Base-by-base conservation (phyloP, 2,113 vertebrate species). In the Oncorhynchus kisutch region DNA sequence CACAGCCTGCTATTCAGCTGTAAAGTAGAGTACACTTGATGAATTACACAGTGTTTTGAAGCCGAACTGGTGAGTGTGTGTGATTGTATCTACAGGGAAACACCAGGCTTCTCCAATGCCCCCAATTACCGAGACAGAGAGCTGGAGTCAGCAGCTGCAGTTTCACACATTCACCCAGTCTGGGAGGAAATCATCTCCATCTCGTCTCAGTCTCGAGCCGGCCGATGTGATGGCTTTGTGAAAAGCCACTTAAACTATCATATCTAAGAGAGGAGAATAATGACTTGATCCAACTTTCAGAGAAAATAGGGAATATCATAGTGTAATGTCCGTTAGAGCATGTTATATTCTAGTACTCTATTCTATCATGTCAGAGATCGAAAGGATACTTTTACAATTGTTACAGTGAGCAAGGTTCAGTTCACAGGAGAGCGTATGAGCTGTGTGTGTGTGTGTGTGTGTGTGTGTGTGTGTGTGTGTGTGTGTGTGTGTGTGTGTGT, bases 181-280 rank as follows among this genome's bases (percentile, higher is more conserved):
- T 84, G 78, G 51, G 78, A 89, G 85, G 70, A 88, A 89, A 91
- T 89, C 75, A 82, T 80, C 59, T 70, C 68, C 73, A 68, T 84
- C 81, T 81, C 34, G 51, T 22, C 73, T 69, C 77, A 70, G 75
- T 70, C 83, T 70, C 57, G 8, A 84, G 78, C 81, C 39, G 67
- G 12, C 25, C 2, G 0, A 67, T 57, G 74, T 70, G 9, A 34
- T 57, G 48, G 65, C 84, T 85, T 78, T 74, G 22, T 72, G 81
- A 80, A 81, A 81, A 85, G 83, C 78, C 83, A 85, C 83, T 90
- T 84, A 85, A 89, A 85, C 82, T 70, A 87, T 90, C 81, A 84
- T 81, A 82, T 83, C 74, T 75, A 72, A 79, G 78, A 75, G 70
- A 84, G 71, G 22, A 64, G 60, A 22, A 54, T 83, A 85, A 81